Evolutionary conservation across 2,797 vertebrate species (phyloP).

Genomic region (Lithobates pipiens): DNA sequence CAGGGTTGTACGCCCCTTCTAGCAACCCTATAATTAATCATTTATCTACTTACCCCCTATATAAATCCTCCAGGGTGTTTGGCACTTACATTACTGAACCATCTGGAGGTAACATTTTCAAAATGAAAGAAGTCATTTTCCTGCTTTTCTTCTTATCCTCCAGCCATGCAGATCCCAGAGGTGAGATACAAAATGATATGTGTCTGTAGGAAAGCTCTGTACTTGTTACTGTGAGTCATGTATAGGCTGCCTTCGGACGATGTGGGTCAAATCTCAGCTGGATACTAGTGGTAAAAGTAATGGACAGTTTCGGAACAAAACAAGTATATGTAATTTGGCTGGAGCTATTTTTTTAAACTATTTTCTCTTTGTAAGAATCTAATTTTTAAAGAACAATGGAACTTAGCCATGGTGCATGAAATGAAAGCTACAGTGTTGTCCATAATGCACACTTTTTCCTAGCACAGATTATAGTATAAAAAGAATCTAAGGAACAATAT

Average conservation of each 20-base stretch:
- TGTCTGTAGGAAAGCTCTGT: background rate
- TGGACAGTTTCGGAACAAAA: too few relatives aligned
- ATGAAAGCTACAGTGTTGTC: too few relatives aligned
- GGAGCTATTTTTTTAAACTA: too few relatives aligned
- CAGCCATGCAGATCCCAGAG: slow-evolving; percentile 52
- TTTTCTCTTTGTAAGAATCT: too few relatives aligned
- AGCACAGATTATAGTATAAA: too few relatives aligned
- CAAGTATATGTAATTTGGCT: too few relatives aligned
- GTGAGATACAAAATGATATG: slow-evolving; percentile 21
- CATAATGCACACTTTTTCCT: too few relatives aligned
- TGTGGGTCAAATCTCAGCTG: slow-evolving; percentile 22
- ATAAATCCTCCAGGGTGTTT: slow-evolving; percentile 3
- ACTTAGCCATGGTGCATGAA: too few relatives aligned
- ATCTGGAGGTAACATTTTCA: background rate
- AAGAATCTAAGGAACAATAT: too few relatives aligned
- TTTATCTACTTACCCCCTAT: slow-evolving; percentile 35
- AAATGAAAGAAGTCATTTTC: slow-evolving; percentile 46
- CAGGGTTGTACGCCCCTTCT: slow-evolving; percentile 39
- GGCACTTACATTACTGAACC: background rate
- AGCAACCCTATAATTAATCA: slow-evolving; percentile 42
- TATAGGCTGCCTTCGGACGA: background rate
- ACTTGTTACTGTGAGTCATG: background rate
- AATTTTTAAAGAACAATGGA: too few relatives aligned
- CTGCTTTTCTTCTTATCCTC: slow-evolving; percentile 22
- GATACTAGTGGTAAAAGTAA: background rate